phyloP scores from a whole-genome alignment of 2,797 vertebrate genomes.

The Anguilla anguilla region DNA sequence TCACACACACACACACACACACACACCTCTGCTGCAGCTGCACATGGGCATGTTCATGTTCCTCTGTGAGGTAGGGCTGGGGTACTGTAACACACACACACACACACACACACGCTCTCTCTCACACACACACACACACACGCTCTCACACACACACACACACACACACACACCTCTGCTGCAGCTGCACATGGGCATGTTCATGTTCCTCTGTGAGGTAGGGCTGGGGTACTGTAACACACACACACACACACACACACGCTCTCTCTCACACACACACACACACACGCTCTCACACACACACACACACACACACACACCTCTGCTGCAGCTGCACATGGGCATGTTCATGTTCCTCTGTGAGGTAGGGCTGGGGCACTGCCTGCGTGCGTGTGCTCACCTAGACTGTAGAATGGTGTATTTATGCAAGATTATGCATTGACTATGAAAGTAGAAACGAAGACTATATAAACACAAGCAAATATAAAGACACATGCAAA shows the following conservation, averaged over 20 bases:
- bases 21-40: no score
- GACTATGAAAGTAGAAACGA: no score
- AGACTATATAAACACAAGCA: neutral
- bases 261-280: neutral
- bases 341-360: neutral
- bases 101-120: conserved; percentile 57
- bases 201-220: no score
- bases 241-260: conserved; percentile 27
- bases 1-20: no score
- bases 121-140: conserved; percentile 52
- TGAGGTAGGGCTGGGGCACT: neutral
- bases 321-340: neutral
- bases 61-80: neutral
- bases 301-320: neutral
- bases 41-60: neutral
- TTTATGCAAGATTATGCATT: no score
- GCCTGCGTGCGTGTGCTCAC: no score
- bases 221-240: no score
- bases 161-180: neutral
- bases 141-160: conserved; percentile 26
- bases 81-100: conserved; percentile 36
- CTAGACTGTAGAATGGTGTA: no score
- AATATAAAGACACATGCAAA: neutral
- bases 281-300: neutral
- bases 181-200: neutral